Percentiles rank a stretch among this genome's conserved stretches.
These are phyloP conservation scores for Campoplex capitator DNA, from an alignment of 2,888 invertebrate species.

Conservation along the genomic window DNA sequence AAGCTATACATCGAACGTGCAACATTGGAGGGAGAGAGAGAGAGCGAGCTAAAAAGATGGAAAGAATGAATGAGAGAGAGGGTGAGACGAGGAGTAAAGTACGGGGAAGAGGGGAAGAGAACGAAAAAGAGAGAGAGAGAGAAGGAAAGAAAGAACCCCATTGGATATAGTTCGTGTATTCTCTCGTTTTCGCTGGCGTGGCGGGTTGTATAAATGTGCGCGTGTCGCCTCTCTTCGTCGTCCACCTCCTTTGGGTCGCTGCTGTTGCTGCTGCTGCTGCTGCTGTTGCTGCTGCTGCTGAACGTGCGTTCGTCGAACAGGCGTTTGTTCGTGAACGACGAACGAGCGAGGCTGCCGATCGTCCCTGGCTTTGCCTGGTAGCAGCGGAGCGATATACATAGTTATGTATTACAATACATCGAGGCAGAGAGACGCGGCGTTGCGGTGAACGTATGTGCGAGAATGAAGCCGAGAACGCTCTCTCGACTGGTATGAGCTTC, in stretches of 20 bases:
- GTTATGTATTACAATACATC: background rate
- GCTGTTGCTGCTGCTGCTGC: slow-evolving; percentile 49
- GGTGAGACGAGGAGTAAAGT: background rate
- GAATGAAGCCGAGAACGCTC: slow-evolving; percentile 41
- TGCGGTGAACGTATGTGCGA: slow-evolving; percentile 10
- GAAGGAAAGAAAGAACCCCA: slow-evolving; percentile 47
- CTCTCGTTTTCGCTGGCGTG: slow-evolving; percentile 60
- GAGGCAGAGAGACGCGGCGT: slow-evolving; percentile 48
- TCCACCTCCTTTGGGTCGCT: slow-evolving; percentile 54
- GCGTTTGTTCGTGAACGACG: slow-evolving; percentile 61
- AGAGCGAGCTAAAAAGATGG: slow-evolving; percentile 33
- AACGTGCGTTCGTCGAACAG: slow-evolving; percentile 65
- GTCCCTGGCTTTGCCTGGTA: slow-evolving; percentile 61
- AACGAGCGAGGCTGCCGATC: slow-evolving; percentile 53
- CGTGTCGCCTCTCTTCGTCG: slow-evolving; percentile 59
- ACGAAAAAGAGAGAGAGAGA: slow-evolving; percentile 17
- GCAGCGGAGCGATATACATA: slow-evolving; percentile 18
- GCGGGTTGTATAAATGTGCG: slow-evolving; percentile 63
- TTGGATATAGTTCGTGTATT: slow-evolving; percentile 50
- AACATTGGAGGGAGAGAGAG: slow-evolving; percentile 12
- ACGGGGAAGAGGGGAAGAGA: background rate
- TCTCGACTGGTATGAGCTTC: slow-evolving; percentile 52
- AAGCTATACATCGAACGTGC: slow-evolving; percentile 14
- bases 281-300: slow-evolving; percentile 58
- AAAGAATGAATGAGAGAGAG: slow-evolving; percentile 31